These are phyloP conservation scores for Sebastes minor DNA, from an alignment of 2,797 vertebrate species.

Conservation along the genomic window DNA sequence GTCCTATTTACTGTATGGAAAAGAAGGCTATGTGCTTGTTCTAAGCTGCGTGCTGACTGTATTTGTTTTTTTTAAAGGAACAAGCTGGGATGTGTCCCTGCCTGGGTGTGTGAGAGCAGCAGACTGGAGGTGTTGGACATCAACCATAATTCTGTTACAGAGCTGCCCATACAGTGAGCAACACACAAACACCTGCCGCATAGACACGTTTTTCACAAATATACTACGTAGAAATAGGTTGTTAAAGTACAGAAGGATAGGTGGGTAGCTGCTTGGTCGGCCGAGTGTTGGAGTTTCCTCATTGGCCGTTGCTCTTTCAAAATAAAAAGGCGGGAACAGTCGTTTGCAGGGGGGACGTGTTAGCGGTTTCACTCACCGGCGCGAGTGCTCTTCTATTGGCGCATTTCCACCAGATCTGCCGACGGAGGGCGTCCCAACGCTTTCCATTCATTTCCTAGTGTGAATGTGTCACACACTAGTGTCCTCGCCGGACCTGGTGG, in stretches of 20 bases:
- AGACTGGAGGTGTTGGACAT: constrained; percentile 93
- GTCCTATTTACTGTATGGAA: neutral
- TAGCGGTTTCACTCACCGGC: no score
- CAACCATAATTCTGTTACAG: constrained; percentile 90
- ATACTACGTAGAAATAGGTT: neutral
- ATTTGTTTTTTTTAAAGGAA: constrained; percentile 82
- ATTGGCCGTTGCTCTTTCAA: no score
- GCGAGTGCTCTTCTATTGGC: no score
- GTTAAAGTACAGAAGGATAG: neutral
- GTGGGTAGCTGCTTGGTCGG: no score
- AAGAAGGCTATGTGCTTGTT: neutral
- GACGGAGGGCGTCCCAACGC: no score
- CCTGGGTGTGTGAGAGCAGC: constrained; percentile 91
- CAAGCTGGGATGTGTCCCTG: constrained; percentile 87
- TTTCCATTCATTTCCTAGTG: no score
- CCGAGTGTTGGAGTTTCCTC: no score
- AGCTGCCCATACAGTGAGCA: constrained; percentile 91
- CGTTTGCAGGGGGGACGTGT: no score
- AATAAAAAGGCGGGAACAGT: no score
- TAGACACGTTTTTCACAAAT: neutral
- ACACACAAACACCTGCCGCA: neutral
- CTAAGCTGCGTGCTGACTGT: neutral
- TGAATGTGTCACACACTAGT: no score
- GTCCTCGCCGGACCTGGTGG: no score
- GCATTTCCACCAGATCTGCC: no score